Conservation (phyloP, 2,113 vertebrate genomes). For the Mesoclemmys tuberculata region DNA sequence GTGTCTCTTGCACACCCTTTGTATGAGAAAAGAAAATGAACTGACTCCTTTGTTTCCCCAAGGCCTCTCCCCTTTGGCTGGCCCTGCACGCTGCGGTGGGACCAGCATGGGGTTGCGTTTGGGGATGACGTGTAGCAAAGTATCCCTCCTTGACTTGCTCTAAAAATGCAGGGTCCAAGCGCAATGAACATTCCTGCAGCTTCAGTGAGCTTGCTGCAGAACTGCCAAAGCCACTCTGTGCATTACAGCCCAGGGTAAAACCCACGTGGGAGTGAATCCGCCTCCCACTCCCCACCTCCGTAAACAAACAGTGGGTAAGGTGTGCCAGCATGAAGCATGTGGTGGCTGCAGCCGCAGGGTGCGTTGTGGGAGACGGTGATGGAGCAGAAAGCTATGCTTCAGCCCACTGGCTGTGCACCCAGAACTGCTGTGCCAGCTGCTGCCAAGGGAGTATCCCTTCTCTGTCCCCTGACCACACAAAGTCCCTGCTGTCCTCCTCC, state of each 20-base stretch:
- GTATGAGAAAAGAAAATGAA: too few relatives aligned
- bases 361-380: background rate
- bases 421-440: background rate
- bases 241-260: background rate
- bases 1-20: background rate
- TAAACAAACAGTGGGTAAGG: background rate
- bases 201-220: background rate
- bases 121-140: background rate
- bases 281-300: background rate
- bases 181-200: background rate
- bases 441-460: background rate
- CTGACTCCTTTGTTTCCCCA: background rate
- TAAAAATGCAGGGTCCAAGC: background rate
- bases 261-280: background rate
- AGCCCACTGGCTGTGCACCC: background rate
- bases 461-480: background rate
- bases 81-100: background rate
- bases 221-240: background rate
- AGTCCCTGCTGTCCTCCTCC: background rate
- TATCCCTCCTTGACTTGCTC: background rate
- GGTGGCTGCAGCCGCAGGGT: background rate
- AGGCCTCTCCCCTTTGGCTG: background rate
- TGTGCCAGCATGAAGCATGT: background rate
- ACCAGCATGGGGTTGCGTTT: background rate
- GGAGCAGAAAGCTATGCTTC: background rate